phyloP scores from a whole-genome alignment of 2,888 invertebrate genomes.

The Drosophila anomelani region DNA sequence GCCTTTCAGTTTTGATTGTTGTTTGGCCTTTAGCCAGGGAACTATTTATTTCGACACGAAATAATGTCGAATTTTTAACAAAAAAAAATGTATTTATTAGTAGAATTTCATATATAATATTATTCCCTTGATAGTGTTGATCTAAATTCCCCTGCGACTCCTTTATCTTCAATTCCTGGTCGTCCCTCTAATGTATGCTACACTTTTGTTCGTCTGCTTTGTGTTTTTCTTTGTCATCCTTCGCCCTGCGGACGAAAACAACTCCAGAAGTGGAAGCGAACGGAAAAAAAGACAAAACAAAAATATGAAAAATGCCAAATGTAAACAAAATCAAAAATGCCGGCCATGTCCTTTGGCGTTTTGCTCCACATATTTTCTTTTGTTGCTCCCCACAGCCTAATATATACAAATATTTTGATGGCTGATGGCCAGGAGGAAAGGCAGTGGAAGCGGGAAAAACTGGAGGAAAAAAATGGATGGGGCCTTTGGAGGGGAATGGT shows the following conservation, averaged over 20 bases:
- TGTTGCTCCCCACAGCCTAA: constrained; percentile 17
- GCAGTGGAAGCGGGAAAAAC: neutral
- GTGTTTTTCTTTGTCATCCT: neutral
- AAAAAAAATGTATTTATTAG: neutral
- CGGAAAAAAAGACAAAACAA: constrained; percentile 11
- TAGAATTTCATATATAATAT: neutral
- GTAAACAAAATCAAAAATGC: constrained; percentile 60
- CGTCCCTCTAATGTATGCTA: constrained; percentile 34
- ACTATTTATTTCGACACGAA: neutral
- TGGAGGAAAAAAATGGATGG: neutral
- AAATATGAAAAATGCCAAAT: constrained; percentile 37
- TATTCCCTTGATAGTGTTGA: neutral
- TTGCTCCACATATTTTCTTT: constrained; percentile 32
- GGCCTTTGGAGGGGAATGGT: neutral
- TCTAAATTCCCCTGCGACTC: neutral
- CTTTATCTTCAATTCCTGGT: neutral
- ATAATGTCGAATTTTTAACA: neutral
- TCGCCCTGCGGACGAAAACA: constrained; percentile 7
- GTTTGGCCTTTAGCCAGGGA: constrained; percentile 1
- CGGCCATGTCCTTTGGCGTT: constrained; percentile 49
- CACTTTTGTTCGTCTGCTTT: constrained; percentile 20
- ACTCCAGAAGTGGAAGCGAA: constrained; percentile 1
- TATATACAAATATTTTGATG: constrained; percentile 31
- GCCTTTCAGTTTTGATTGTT: constrained; percentile 9
- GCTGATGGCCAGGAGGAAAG: constrained; percentile 11